phyloP scores from a whole-genome alignment of 2,888 invertebrate species.

The Tetramorium bicarinatum region DNA sequence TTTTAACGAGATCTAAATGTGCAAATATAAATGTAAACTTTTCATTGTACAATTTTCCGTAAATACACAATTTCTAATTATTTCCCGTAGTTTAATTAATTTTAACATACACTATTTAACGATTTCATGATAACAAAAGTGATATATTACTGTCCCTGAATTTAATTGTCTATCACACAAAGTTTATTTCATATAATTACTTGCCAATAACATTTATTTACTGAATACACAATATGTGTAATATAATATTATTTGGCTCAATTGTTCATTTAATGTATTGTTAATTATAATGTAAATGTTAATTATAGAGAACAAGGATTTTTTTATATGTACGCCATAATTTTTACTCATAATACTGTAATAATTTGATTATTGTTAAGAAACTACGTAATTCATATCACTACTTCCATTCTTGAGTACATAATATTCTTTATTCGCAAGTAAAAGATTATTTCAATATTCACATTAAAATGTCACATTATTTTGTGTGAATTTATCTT shows the following conservation, averaged over 20 bases:
- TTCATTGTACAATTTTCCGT: background rate
- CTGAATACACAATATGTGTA: background rate
- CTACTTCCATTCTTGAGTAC: background rate
- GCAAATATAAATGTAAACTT: constrained; percentile 14
- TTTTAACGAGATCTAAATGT: constrained; percentile 16
- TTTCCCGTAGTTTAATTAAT: background rate
- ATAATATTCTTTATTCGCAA: background rate
- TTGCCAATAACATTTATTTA: background rate
- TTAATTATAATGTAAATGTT: background rate
- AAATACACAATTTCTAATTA: background rate
- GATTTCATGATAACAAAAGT: background rate
- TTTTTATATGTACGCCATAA: background rate
- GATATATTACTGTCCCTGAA: background rate
- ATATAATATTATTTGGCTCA: background rate
- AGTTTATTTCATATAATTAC: constrained; percentile 3
- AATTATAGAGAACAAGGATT: background rate
- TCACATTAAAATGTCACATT: background rate
- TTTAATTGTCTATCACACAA: background rate
- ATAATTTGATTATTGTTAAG: background rate
- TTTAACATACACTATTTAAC: constrained; percentile 1
- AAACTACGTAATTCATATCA: background rate
- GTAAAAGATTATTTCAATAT: background rate
- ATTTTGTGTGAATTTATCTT: background rate
- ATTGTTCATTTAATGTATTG: constrained; percentile 14
- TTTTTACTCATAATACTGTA: background rate